Evolutionary conservation across 1,140 invertebrate genomes (phyloP).

Genomic region (Drosophila kurseongensis): DNA sequence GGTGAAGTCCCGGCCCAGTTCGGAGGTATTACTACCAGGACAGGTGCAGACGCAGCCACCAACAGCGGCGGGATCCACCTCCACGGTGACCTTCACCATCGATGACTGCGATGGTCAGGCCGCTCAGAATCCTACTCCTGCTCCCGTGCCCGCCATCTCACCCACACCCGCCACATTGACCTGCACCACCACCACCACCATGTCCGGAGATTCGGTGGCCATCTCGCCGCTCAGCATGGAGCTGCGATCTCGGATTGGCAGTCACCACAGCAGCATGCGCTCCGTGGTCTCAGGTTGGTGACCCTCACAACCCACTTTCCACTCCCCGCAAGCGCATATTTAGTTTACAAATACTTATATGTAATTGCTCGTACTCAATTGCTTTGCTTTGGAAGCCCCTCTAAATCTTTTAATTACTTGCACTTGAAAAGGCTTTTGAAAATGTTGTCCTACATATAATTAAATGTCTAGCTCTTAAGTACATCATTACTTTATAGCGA

Average conservation of each 20-base stretch:
- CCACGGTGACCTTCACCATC: slow-evolving; percentile 80
- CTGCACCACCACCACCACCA: slow-evolving; percentile 72
- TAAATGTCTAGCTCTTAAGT: slow-evolving; percentile 8
- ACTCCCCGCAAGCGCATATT: background rate
- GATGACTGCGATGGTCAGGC: slow-evolving; percentile 59
- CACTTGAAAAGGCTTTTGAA: slow-evolving; percentile 7
- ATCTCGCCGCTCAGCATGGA: slow-evolving; percentile 64
- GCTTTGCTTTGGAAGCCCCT: slow-evolving; percentile 4
- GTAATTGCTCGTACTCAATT: background rate
- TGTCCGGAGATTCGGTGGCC: slow-evolving; percentile 56
- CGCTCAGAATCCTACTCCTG: slow-evolving; percentile 2
- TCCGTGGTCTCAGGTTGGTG: slow-evolving; percentile 77
- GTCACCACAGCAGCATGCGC: slow-evolving; percentile 79
- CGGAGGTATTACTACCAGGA: slow-evolving; percentile 64
- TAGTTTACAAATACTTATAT: slow-evolving; percentile 3
- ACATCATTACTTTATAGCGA: background rate
- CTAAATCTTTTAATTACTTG: slow-evolving; percentile 15
- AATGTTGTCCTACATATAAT: slow-evolving; percentile 1
- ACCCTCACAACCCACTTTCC: background rate
- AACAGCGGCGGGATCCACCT: slow-evolving; percentile 44
- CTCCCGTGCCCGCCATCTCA: slow-evolving; percentile 30
- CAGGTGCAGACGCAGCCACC: slow-evolving; percentile 17
- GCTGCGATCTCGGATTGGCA: slow-evolving; percentile 62
- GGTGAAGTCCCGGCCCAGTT: slow-evolving; percentile 61
- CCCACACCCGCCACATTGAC: slow-evolving; percentile 58